Evolutionary conservation across 2,797 vertebrate genomes (phyloP).

Genomic region (Arrhamphus sclerolepis): DNA sequence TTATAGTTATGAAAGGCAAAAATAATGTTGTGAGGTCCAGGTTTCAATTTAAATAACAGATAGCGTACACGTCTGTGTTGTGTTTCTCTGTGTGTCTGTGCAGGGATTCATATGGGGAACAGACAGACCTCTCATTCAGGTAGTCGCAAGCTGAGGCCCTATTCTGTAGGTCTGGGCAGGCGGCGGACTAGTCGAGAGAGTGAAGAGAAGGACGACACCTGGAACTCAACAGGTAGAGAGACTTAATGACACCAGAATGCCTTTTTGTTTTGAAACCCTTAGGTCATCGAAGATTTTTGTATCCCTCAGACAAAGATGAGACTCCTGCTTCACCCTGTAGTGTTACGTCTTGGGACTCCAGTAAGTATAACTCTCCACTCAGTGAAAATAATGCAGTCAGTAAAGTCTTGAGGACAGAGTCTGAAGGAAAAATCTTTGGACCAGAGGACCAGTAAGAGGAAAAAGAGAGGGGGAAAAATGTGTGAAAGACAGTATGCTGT

Average conservation of each 20-base stretch:
- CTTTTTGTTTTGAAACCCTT: conserved; percentile 31
- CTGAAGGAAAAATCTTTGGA: too few relatives aligned
- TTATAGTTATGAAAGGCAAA: too few relatives aligned
- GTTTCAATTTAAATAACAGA: background rate
- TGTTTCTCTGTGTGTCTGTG: conserved; percentile 14
- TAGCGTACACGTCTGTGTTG: too few relatives aligned
- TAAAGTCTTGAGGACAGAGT: conserved; percentile 15
- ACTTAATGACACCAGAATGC: background rate
- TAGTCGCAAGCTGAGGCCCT: conserved; percentile 69
- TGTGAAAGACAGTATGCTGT: too few relatives aligned
- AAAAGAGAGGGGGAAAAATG: background rate
- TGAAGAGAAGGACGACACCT: conserved; percentile 75
- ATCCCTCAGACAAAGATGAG: conserved; percentile 79
- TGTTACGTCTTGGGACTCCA: conserved; percentile 84
- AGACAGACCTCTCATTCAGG: conserved; percentile 57
- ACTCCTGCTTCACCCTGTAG: conserved; percentile 82
- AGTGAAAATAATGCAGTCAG: conserved; percentile 26
- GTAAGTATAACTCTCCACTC: conserved; percentile 67
- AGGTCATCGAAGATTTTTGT: conserved; percentile 64
- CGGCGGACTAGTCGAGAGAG: conserved; percentile 71
- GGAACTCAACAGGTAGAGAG: conserved; percentile 74
- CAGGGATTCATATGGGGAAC: conserved; percentile 65
- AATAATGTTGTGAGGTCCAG: too few relatives aligned
- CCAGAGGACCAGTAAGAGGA: conserved; percentile 10
- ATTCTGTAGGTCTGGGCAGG: conserved; percentile 74